Conservation (phyloP, 2,113 vertebrate genomes). For the Camelus dromedarius region DNA sequence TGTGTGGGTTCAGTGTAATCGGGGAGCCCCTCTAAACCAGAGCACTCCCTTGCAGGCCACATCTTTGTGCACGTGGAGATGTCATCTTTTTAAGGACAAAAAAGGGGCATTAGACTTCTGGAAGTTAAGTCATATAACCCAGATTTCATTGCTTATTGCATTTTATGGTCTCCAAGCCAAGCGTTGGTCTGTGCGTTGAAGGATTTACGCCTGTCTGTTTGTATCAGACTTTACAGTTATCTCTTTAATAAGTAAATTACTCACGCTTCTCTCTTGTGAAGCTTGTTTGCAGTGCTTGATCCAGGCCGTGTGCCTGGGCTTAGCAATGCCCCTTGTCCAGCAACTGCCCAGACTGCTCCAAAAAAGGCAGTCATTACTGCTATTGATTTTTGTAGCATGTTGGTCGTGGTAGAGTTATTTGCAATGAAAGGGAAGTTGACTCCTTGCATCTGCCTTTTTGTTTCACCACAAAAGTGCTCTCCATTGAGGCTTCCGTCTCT, state of each 20-base stretch:
- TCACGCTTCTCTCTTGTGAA: slow-evolving; percentile 41
- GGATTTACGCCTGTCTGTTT: slow-evolving; percentile 80
- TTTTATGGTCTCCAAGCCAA: slow-evolving; percentile 74
- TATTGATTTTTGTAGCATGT: slow-evolving; percentile 66
- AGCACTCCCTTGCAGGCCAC: background rate
- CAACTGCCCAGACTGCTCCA: slow-evolving; percentile 63
- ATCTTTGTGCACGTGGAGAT: background rate
- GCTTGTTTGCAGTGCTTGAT: slow-evolving; percentile 64
- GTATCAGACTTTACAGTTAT: slow-evolving; percentile 79
- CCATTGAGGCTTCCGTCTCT: background rate
- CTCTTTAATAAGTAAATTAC: slow-evolving; percentile 78
- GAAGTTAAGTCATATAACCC: slow-evolving; percentile 66
- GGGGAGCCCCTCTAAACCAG: slow-evolving; percentile 54
- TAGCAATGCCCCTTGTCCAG: slow-evolving; percentile 46
- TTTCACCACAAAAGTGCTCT: slow-evolving; percentile 30
- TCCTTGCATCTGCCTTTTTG: background rate
- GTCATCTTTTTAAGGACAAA: slow-evolving; percentile 33
- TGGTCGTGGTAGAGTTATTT: slow-evolving; percentile 56
- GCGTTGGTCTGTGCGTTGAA: slow-evolving; percentile 71
- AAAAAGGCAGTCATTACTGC: slow-evolving; percentile 53
- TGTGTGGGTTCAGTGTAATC: slow-evolving; percentile 46
- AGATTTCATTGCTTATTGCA: slow-evolving; percentile 68
- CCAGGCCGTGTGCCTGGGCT: slow-evolving; percentile 66
- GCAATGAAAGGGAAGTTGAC: background rate
- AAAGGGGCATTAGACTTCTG: slow-evolving; percentile 39